Evolutionary conservation across 2,888 invertebrate genomes (phyloP), one percentile per base, ranked within the genome.

Genomic region (Yponomeuta plumbellus): DNA sequence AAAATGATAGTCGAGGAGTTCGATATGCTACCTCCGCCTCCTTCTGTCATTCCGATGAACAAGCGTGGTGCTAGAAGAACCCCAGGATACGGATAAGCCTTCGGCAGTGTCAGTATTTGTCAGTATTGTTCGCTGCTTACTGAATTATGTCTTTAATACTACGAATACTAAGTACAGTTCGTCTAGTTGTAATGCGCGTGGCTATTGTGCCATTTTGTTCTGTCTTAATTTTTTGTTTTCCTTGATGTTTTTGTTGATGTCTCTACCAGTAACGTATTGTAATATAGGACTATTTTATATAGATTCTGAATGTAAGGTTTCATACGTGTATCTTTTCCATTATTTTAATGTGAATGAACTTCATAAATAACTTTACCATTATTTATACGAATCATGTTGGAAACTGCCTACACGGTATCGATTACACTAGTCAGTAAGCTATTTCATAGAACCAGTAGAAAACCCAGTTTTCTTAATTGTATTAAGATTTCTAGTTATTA

Each of bases 1-100:
- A 92, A 92, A 71, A 89, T 92, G 1, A 93, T 93, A 56, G 92
- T 93, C 0, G 93, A 93, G 74, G 90, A 90, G 71, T 88, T 91
- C 71, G 86, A 88, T 52, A 85, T 88, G 82, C 78, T 85, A 68
- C 84, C 86, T 8, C 80, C 83, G 2, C 83, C 79, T 0, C 73
- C 79, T 4, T 79, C 81, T 1, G 74, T 77, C 5, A 67, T 79
- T 2, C 75, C 80, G 17, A 72, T 80, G 67, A 75, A 77, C 2
- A 78, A 74, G 2, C 75, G 80, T 34, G 75, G 76, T 23, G 74
- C 77, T 8, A 13, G 44, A 17, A 6, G 44, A 17, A 17, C 17
- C 13, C 44, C 44, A 17, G 44, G 44, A 1, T 52, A 52, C 17
- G 44, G 44, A 13, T 52, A 52, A 52, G 5, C 44, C 44, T 52